Percentiles rank a stretch among this genome's conserved stretches.
Evolutionary conservation across 2,888 invertebrate genomes (phyloP).

Genomic region (Peribatodes rhomboidaria): DNA sequence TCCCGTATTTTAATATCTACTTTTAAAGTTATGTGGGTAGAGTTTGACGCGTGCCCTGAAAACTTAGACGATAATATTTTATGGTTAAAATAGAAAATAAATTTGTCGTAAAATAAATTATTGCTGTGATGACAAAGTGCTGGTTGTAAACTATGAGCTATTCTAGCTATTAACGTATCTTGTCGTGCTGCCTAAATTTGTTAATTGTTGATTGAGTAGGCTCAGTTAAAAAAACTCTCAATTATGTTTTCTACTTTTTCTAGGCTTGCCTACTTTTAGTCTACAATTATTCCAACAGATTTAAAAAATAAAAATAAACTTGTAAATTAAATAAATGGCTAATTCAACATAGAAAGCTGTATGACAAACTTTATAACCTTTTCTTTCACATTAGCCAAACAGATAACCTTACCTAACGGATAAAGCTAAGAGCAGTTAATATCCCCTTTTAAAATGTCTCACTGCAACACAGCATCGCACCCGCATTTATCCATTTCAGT

Average conservation of each 20-base stretch:
- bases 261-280: no score
- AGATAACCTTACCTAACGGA: no score
- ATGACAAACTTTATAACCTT: no score
- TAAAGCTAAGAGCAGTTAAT: neutral
- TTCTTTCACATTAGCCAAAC: no score
- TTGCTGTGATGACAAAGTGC: constrained; percentile 37
- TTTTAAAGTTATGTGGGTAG: constrained; percentile 46
- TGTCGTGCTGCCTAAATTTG: neutral
- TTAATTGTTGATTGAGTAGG: neutral
- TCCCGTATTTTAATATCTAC: constrained; percentile 50
- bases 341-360: no score
- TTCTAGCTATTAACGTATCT: neutral
- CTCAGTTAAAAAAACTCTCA: neutral
- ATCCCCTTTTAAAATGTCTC: neutral
- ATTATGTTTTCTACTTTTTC: neutral
- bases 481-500: constrained; percentile 18
- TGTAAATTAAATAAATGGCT: no score
- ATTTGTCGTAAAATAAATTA: constrained; percentile 41
- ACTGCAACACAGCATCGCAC: neutral
- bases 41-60: constrained; percentile 45
- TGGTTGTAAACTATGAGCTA: constrained; percentile 22
- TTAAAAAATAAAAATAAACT: no score
- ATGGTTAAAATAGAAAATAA: constrained; percentile 40
- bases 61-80: constrained; percentile 44
- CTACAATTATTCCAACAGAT: no score